phyloP scores from a whole-genome alignment of 2,888 invertebrate genomes.

The Acrocera orbiculus region DNA sequence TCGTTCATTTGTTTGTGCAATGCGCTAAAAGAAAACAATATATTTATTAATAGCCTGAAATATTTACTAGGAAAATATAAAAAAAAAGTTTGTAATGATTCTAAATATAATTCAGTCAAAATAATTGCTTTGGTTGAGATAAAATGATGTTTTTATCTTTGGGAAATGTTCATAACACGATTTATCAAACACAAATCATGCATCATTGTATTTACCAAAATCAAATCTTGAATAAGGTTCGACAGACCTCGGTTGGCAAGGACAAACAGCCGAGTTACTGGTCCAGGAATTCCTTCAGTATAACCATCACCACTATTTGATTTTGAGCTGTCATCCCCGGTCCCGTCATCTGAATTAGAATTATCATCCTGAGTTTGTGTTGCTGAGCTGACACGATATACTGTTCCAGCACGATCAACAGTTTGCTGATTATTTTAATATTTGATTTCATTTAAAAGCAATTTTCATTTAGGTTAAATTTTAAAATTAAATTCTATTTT shows the following conservation, averaged over 20 bases:
- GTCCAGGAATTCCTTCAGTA: conserved; percentile 72
- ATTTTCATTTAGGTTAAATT: too few relatives aligned
- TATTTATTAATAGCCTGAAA: too few relatives aligned
- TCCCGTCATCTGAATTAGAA: too few relatives aligned
- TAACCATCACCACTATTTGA: conserved; percentile 47
- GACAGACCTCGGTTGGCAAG: conserved; percentile 75
- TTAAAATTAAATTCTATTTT: not conserved
- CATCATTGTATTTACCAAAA: conserved; percentile 45
- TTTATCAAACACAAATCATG: too few relatives aligned
- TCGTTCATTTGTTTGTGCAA: conserved; percentile 78
- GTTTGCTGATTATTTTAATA: conserved; percentile 38
- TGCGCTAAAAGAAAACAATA: conserved; percentile 39
- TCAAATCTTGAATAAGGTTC: conserved; percentile 73
- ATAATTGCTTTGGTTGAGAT: too few relatives aligned
- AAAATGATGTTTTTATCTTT: too few relatives aligned
- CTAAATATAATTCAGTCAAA: too few relatives aligned
- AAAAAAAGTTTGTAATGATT: too few relatives aligned
- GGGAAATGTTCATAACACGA: too few relatives aligned
- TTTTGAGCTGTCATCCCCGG: too few relatives aligned
- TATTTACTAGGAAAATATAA: too few relatives aligned
- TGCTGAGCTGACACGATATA: conserved; percentile 60
- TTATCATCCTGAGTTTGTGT: conserved; percentile 60
- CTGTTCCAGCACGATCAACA: conserved; percentile 61
- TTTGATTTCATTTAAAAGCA: not conserved
- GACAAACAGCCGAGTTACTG: conserved; percentile 69